phyloP scores from a whole-genome alignment of 1,140 invertebrate genomes.

The Sitodiplosis mosellana region DNA sequence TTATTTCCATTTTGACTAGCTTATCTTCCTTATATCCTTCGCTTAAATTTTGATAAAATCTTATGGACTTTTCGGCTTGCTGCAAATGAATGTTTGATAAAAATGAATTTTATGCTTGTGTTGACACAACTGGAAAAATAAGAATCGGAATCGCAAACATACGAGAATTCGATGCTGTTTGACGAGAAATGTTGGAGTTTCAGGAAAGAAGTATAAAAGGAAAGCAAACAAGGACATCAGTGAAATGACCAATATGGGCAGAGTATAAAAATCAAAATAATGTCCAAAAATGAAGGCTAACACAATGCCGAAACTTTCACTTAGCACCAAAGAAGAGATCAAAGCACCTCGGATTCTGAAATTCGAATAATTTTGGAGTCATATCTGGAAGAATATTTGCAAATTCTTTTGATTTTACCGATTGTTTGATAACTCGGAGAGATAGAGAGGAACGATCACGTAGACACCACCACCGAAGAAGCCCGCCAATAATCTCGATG shows the following conservation, averaged over 20 bases:
- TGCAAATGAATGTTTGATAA: not conserved
- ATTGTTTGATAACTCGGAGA: conserved; percentile 37
- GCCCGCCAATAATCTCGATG: conserved; percentile 33
- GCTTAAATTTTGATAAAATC: not conserved
- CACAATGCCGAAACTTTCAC: conserved; percentile 38
- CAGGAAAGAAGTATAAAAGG: conserved; percentile 13
- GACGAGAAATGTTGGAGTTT: conserved; percentile 11
- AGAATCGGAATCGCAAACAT: no score
- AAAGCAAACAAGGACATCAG: conserved; percentile 7
- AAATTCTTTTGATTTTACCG: no score
- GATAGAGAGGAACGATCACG: conserved; percentile 31
- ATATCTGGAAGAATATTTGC: not conserved
- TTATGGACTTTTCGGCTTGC: not conserved
- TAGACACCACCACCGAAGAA: conserved; percentile 1
- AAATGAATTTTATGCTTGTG: not conserved
- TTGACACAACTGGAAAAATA: no score
- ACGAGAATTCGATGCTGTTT: conserved; percentile 3
- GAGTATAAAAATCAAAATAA: conserved; percentile 25
- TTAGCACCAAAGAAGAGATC: conserved; percentile 34
- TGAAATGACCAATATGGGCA: conserved; percentile 17
- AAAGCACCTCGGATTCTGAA: conserved; percentile 35
- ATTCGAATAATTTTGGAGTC: conserved; percentile 6
- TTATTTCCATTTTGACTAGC: not conserved
- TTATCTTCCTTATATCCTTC: not conserved
- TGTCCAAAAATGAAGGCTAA: conserved; percentile 31